A percentile compares a stretch with the other conserved stretches of the same genome.
phyloP scores from a whole-genome alignment of 2,113 vertebrate genomes.

The Bostrychus sinensis region DNA sequence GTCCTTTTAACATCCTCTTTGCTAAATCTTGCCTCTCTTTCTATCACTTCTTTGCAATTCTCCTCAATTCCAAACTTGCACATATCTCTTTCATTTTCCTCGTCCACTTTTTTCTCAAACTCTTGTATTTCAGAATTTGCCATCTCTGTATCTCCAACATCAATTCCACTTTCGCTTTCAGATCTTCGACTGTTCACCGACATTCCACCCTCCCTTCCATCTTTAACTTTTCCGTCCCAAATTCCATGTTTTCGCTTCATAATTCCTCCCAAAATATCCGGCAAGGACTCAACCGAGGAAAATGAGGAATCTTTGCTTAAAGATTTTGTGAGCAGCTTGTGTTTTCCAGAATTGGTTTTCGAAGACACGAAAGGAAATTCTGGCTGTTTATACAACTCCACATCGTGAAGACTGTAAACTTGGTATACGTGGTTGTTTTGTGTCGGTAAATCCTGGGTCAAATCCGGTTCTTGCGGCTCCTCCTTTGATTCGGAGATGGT shows the following conservation, averaged over 20 bases:
- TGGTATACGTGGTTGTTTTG: slow-evolving; percentile 83
- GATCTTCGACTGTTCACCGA: slow-evolving; percentile 78
- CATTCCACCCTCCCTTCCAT: slow-evolving; percentile 70
- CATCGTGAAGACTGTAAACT: slow-evolving; percentile 88
- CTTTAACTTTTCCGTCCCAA: slow-evolving; percentile 70
- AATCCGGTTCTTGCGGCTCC: slow-evolving; percentile 68
- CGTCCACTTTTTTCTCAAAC: slow-evolving; percentile 28
- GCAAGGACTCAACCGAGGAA: slow-evolving; percentile 90
- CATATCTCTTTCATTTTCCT: slow-evolving; percentile 34
- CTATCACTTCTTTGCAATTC: slow-evolving; percentile 44
- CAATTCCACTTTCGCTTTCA: slow-evolving; percentile 93
- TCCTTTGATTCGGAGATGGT: slow-evolving; percentile 84
- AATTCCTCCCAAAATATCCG: slow-evolving; percentile 84
- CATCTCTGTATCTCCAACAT: slow-evolving; percentile 84
- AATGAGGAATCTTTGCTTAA: slow-evolving; percentile 91
- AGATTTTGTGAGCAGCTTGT: slow-evolving; percentile 83
- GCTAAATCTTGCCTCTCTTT: slow-evolving; percentile 13
- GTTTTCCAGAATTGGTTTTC: slow-evolving; percentile 51
- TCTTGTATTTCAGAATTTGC: slow-evolving; percentile 78
- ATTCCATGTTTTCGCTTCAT: slow-evolving; percentile 61
- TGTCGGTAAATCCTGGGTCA: slow-evolving; percentile 64
- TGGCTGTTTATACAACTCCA: slow-evolving; percentile 83
- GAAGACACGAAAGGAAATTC: slow-evolving; percentile 65
- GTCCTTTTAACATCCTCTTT: neutral
- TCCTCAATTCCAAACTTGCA: slow-evolving; percentile 63